These are phyloP conservation scores for Laticauda laticaudata DNA, from an alignment of 2,113 vertebrate genomes.

Conservation along the genomic window DNA sequence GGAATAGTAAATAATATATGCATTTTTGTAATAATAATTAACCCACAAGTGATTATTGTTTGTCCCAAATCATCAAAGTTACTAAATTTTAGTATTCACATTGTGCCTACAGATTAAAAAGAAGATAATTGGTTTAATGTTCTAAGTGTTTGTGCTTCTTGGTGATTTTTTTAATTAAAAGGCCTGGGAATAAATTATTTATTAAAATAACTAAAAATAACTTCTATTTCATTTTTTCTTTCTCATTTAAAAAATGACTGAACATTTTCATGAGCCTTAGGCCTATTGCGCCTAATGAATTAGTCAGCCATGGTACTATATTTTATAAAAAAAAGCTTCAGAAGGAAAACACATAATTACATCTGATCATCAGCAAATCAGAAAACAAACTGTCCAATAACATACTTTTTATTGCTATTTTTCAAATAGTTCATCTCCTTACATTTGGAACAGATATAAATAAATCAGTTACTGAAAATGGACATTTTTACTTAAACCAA, in stretches of 20 bases:
- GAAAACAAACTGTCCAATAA: background rate
- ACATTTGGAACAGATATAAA: background rate
- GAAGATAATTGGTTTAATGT: background rate
- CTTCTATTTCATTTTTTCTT: background rate
- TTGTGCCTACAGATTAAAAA: background rate
- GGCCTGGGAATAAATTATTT: background rate
- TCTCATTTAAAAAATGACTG: background rate
- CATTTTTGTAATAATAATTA: background rate
- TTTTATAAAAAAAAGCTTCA: background rate
- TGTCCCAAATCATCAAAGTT: background rate
- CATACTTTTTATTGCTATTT: background rate
- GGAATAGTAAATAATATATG: background rate
- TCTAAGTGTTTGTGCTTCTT: background rate
- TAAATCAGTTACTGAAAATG: background rate
- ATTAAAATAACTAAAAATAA: background rate
- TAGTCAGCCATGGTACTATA: background rate
- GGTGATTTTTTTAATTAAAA: background rate
- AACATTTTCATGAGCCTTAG: background rate
- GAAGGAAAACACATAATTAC: background rate
- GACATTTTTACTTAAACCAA: background rate
- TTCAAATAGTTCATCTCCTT: background rate
- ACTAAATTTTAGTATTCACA: background rate
- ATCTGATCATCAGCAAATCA: background rate
- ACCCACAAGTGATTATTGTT: background rate
- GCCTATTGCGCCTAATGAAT: background rate